phyloP scores from a whole-genome alignment of 2,113 vertebrate genomes.

The Dinomys branickii region DNA sequence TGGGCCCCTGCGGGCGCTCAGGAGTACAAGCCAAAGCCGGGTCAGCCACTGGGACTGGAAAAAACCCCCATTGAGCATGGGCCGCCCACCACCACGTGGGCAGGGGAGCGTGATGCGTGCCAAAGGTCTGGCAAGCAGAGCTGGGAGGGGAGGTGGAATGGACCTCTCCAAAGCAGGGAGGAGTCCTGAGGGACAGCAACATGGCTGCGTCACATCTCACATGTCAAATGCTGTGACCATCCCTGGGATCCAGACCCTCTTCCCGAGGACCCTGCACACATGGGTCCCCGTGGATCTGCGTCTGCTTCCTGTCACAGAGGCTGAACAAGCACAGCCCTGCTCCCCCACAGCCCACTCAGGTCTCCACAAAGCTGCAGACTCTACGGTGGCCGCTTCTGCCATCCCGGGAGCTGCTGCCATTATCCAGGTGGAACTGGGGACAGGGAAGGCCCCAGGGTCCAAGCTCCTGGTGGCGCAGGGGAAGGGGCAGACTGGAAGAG shows the following conservation, averaged over 20 bases:
- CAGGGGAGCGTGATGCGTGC: rapidly evolving
- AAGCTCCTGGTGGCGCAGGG: neutral
- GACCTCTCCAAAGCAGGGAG: neutral
- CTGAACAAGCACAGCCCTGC: neutral
- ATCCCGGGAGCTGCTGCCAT: neutral
- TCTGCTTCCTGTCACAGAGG: neutral
- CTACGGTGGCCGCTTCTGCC: neutral
- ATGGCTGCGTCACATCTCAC: neutral
- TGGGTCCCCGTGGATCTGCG: neutral
- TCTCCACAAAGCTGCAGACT: neutral
- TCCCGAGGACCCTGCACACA: rapidly evolving
- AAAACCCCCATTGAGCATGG: neutral
- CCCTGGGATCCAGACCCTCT: neutral
- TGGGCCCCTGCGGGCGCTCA: neutral
- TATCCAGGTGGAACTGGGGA: neutral
- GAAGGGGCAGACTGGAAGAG: neutral
- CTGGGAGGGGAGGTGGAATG: no score
- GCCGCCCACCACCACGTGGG: rapidly evolving
- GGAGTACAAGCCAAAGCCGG: neutral
- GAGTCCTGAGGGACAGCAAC: no score
- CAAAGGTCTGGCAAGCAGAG: neutral
- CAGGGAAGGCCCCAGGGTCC: neutral
- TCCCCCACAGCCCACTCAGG: rapidly evolving
- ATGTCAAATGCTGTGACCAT: rapidly evolving
- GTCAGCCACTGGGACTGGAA: neutral